A percentile compares a stretch with the other conserved stretches of the same genome.
Evolutionary conservation across 2,797 vertebrate species (phyloP).

Genomic region (Pantherophis vulpinus): DNA sequence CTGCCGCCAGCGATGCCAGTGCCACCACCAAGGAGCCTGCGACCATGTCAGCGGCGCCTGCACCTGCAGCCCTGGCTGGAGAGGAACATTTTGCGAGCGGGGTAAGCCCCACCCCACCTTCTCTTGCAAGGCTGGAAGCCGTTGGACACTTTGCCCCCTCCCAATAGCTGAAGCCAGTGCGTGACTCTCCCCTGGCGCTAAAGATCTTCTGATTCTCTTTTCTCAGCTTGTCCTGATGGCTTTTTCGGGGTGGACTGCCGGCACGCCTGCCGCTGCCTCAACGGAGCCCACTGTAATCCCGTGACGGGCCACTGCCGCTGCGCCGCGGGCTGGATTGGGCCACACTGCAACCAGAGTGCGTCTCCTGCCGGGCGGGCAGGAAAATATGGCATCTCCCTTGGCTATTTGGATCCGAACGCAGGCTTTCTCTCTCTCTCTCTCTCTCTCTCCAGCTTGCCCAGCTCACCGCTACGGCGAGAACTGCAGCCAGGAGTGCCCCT

Average conservation of each 20-base stretch:
- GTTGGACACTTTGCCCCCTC: background rate
- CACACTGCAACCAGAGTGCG: conserved; percentile 81
- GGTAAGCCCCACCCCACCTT: conserved; percentile 61
- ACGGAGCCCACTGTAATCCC: conserved; percentile 79
- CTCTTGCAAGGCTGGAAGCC: background rate
- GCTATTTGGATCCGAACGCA: background rate
- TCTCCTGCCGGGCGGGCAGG: background rate
- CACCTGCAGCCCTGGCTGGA: conserved; percentile 86
- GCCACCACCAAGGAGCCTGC: conserved; percentile 83
- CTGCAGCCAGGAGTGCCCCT: conserved; percentile 84
- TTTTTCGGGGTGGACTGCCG: conserved; percentile 88
- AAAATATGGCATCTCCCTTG: background rate
- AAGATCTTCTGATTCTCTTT: background rate
- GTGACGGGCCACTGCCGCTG: conserved; percentile 79
- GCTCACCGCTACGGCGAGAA: conserved; percentile 77
- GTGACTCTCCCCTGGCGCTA: rapidly evolving
- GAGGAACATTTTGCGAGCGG: conserved; percentile 89
- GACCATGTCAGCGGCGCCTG: conserved; percentile 93
- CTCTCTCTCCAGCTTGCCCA: conserved; percentile 76
- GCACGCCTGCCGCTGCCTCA: conserved; percentile 79
- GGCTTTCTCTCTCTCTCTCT: background rate
- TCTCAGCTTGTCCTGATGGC: conserved; percentile 87
- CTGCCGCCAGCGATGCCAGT: conserved; percentile 84
- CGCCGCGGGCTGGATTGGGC: conserved; percentile 79
- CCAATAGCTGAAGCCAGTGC: too few relatives aligned